Evolutionary conservation across 2,888 invertebrate genomes (phyloP).

Genomic region (Lycocerus yunnanus): DNA sequence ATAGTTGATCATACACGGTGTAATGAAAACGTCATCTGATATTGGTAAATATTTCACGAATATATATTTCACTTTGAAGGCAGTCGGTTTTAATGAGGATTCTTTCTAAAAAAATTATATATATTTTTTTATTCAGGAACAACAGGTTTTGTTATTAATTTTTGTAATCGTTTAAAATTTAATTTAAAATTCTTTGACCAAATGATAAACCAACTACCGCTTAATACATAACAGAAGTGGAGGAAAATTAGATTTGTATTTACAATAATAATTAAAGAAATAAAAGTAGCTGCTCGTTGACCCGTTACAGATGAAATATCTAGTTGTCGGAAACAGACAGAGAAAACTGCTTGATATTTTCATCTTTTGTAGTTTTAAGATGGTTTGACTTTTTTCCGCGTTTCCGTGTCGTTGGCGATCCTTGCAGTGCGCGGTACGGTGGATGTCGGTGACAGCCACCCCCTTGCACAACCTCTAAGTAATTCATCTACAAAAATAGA

Average conservation of each 20-base stretch:
- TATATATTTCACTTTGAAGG: background rate
- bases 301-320: conserved; percentile 27
- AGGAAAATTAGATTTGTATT: background rate
- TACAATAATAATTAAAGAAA: background rate
- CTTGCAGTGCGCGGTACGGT: conserved; percentile 17
- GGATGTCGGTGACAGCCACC: conserved; percentile 24
- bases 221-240: too few relatives aligned
- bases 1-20: background rate
- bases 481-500: conserved; percentile 26
- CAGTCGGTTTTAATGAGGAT: background rate
- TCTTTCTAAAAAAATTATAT: background rate
- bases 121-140: background rate
- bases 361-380: conserved; percentile 19
- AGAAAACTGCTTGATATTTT: conserved; percentile 13
- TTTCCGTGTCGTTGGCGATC: conserved; percentile 24
- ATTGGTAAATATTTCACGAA: background rate
- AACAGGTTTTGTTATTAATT: background rate
- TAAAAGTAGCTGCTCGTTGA: conserved; percentile 8
- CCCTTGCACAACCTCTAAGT: conserved; percentile 8
- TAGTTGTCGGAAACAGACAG: conserved; percentile 26
- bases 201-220: background rate
- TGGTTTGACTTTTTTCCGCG: conserved; percentile 21
- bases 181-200: background rate
- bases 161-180: background rate
- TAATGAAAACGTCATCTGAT: background rate